These are phyloP conservation scores for Oryzias celebensis DNA, from an alignment of 2,113 vertebrate genomes.

Conservation along the genomic window DNA sequence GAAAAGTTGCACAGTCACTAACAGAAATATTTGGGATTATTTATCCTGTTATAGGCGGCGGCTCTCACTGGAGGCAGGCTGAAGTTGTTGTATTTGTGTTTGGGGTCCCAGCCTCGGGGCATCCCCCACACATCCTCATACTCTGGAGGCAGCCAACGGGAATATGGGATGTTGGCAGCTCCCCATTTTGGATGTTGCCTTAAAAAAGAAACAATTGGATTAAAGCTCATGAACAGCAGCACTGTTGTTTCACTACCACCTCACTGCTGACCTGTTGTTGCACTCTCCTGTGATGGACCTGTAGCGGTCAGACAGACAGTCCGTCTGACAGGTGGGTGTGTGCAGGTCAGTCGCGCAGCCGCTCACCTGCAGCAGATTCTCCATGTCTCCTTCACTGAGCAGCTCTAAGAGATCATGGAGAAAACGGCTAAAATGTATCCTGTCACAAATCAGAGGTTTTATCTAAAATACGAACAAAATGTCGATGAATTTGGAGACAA, in stretches of 20 bases:
- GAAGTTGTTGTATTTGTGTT: constrained; percentile 71
- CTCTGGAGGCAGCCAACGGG: constrained; percentile 78
- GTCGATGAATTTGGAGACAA: too few relatives aligned
- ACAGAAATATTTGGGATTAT: too few relatives aligned
- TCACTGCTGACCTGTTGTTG: constrained; percentile 76
- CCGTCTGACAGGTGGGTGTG: constrained; percentile 60
- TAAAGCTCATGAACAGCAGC: too few relatives aligned
- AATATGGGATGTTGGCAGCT: constrained; percentile 76
- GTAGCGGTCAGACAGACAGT: constrained; percentile 77
- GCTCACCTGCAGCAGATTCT: constrained; percentile 69
- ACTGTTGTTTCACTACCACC: background rate
- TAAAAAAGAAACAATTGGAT: background rate
- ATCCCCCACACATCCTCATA: constrained; percentile 74
- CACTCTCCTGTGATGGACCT: constrained; percentile 78
- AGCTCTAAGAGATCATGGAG: constrained; percentile 57
- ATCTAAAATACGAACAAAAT: too few relatives aligned
- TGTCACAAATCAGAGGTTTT: background rate
- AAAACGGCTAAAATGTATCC: background rate
- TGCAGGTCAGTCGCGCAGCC: constrained; percentile 73
- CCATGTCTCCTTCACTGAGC: constrained; percentile 67
- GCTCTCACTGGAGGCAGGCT: constrained; percentile 75
- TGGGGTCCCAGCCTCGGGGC: constrained; percentile 76
- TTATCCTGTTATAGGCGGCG: background rate
- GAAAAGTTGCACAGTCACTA: background rate
- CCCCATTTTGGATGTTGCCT: constrained; percentile 76